These are phyloP conservation scores for Ptychoptera albimana DNA, from an alignment of 2,888 invertebrate genomes.

Conservation along the genomic window DNA sequence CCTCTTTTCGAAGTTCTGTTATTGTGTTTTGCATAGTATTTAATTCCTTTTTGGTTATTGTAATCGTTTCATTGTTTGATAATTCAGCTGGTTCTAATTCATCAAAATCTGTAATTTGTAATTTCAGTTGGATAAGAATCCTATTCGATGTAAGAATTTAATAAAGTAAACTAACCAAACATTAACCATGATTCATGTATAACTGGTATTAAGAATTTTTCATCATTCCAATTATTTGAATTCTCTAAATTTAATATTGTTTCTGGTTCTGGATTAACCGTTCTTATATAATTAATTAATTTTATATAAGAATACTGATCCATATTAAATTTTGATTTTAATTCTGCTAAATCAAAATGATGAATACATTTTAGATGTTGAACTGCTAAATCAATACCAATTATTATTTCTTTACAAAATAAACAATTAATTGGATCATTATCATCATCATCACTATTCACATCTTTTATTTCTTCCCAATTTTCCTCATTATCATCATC, in stretches of 20 bases:
- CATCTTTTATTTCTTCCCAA: conserved; percentile 37
- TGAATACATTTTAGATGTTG: conserved; percentile 50
- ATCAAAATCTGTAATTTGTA: conserved; percentile 32
- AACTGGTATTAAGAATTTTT: conserved; percentile 61
- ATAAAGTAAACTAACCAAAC: conserved; percentile 53
- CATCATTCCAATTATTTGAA: conserved; percentile 51
- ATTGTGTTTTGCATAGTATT: not conserved
- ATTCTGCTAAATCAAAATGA: conserved; percentile 42
- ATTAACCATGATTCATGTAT: conserved; percentile 69
- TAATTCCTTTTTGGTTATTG: conserved; percentile 1
- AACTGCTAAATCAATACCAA: conserved; percentile 45
- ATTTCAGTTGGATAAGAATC: not conserved
- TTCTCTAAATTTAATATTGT: conserved; percentile 37
- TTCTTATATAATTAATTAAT: conserved; percentile 58
- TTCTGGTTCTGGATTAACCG: conserved; percentile 35
- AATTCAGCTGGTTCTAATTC: conserved; percentile 20
- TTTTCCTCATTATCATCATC: conserved; percentile 13
- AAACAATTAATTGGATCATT: conserved; percentile 37
- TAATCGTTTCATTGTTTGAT: conserved; percentile 19
- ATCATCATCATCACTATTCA: conserved; percentile 33
- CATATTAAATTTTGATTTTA: conserved; percentile 56
- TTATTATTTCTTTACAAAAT: conserved; percentile 48
- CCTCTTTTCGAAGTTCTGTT: too few relatives aligned
- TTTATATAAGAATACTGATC: conserved; percentile 71
- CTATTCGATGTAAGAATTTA: not conserved